phyloP scores from a whole-genome alignment of 1,140 invertebrate genomes.

The Aphaenogaster floridana region DNA sequence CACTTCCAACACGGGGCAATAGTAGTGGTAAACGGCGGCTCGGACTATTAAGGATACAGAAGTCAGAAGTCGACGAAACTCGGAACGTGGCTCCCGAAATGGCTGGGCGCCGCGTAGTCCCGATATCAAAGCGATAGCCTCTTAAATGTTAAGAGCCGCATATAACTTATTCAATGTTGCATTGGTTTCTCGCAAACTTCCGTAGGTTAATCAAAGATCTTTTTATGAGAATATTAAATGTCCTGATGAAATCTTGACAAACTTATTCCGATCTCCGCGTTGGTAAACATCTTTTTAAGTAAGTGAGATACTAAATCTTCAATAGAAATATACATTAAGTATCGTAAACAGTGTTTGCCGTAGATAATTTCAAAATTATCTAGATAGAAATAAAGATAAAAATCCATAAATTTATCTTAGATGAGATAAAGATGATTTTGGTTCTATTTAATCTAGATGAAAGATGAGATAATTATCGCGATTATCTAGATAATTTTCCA shows the following conservation, averaged over 20 bases:
- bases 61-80: slow-evolving; percentile 44
- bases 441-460: too few relatives aligned
- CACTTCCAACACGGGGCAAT: slow-evolving; percentile 43
- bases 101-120: neutral
- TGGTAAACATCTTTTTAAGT: neutral
- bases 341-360: too few relatives aligned
- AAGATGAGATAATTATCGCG: too few relatives aligned
- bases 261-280: neutral
- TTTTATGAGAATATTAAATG: slow-evolving; percentile 19
- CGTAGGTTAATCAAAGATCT: neutral
- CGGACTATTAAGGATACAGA: slow-evolving; percentile 54
- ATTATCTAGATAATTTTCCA: too few relatives aligned
- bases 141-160: slow-evolving; percentile 37
- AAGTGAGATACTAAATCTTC: neutral
- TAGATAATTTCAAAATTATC: too few relatives aligned
- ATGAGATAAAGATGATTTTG: too few relatives aligned
- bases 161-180: slow-evolving; percentile 35
- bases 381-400: too few relatives aligned
- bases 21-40: slow-evolving; percentile 21
- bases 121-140: slow-evolving; percentile 47
- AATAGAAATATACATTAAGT: neutral
- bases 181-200: neutral
- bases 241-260: neutral
- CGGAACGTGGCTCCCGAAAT: neutral
- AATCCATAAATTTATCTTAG: too few relatives aligned